A percentile compares a stretch with the other conserved stretches of the same genome.
Conservation (phyloP, 2,113 vertebrate genomes). For the Amazona vittata region DNA sequence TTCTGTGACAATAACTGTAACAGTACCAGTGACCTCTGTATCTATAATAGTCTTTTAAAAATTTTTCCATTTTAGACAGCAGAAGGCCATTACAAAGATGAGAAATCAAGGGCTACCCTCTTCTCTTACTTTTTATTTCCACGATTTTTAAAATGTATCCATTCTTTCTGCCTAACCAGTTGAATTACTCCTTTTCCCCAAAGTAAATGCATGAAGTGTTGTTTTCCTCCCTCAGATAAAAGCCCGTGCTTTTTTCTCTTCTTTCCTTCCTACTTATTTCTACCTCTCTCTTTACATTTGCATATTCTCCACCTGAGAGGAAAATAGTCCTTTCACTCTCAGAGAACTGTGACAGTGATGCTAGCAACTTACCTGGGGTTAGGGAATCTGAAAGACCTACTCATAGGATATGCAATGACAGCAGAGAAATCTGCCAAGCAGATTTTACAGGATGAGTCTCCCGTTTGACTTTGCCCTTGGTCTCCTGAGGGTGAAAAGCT, state of each 20-base stretch:
- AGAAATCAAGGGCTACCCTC: not conserved
- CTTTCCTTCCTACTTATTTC: not conserved
- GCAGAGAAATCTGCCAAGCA: not conserved
- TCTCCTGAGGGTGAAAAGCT: rapidly evolving
- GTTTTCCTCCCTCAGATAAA: not conserved
- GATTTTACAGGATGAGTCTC: not conserved
- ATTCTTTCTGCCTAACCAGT: not conserved
- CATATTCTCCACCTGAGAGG: not conserved
- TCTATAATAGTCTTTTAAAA: not conserved
- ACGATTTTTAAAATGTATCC: not conserved
- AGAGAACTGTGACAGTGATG: not conserved
- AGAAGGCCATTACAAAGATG: not conserved
- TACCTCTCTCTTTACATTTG: not conserved
- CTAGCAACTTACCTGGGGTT: not conserved
- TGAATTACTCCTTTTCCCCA: rapidly evolving
- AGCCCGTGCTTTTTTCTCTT: not conserved
- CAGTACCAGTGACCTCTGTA: not conserved
- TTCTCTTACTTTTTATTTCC: not conserved
- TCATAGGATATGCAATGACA: not conserved
- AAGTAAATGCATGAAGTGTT: not conserved
- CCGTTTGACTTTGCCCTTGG: not conserved
- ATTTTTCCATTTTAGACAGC: not conserved
- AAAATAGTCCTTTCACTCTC: not conserved
- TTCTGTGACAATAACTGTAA: not conserved
- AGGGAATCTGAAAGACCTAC: not conserved